Evolutionary conservation across 1,140 invertebrate species (phyloP).

Genomic region (Rhopalosiphum maidis): DNA sequence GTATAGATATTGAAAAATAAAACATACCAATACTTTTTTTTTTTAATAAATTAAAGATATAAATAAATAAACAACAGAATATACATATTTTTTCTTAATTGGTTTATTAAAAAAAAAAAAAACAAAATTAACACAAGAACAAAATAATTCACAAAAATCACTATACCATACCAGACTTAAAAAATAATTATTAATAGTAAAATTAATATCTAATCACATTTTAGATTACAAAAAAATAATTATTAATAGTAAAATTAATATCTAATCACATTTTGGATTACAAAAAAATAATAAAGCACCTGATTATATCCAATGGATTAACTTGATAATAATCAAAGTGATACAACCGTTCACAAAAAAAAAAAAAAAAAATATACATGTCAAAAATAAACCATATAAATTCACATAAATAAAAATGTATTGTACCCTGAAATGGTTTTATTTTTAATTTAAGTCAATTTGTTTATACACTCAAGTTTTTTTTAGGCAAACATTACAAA

Average conservation of each 20-base stretch:
- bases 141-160: conserved; percentile 38
- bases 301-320: not conserved
- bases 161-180: not conserved
- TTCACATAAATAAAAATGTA: conserved; percentile 35
- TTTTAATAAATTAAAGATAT: not conserved
- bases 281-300: conserved; percentile 25
- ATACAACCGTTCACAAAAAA: not conserved
- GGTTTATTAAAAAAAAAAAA: conserved; percentile 38
- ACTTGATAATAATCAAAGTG: not conserved
- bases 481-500: not conserved
- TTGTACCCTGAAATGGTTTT: conserved; percentile 37
- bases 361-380: not conserved
- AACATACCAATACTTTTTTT: not conserved
- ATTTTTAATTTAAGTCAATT: not conserved
- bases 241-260: conserved; percentile 34
- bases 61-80: not conserved
- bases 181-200: conserved; percentile 29
- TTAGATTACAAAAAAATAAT: conserved; percentile 29
- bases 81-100: not conserved
- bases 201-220: conserved; percentile 41
- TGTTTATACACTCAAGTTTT: not conserved
- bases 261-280: conserved; percentile 36
- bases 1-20: no score
- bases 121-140: conserved; percentile 30
- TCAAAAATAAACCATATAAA: not conserved